These are phyloP conservation scores for Chelonus insularis DNA, from an alignment of 1,140 invertebrate species.

Conservation along the genomic window DNA sequence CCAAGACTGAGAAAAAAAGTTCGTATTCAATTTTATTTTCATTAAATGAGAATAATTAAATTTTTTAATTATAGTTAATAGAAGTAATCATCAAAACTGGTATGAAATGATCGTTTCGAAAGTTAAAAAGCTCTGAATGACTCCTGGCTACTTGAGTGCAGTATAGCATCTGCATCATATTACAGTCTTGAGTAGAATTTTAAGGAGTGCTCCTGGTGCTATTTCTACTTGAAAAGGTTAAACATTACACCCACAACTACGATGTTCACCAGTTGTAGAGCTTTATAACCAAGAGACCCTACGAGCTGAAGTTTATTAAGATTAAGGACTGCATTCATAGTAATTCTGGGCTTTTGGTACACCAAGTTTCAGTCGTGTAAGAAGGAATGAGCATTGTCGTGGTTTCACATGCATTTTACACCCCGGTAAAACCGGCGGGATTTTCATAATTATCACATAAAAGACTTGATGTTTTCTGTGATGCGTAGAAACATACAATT, in stretches of 20 bases:
- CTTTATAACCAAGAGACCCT: not conserved
- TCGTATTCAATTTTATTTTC: too few relatives aligned
- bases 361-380: not conserved
- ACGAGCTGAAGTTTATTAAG: conserved; percentile 36
- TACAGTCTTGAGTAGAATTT: too few relatives aligned
- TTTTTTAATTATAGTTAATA: too few relatives aligned
- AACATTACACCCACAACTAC: not conserved
- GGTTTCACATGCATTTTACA: not conserved
- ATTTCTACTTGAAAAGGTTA: not conserved
- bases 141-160: too few relatives aligned
- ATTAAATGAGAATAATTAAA: too few relatives aligned
- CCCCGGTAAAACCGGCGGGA: not conserved
- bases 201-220: too few relatives aligned
- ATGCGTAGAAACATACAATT: not conserved
- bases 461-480: not conserved
- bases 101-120: too few relatives aligned
- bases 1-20: too few relatives aligned
- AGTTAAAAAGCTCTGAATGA: too few relatives aligned
- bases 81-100: too few relatives aligned
- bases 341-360: conserved; percentile 25
- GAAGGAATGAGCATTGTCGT: conserved; percentile 1
- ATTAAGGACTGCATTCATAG: conserved; percentile 35
- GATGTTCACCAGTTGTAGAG: not conserved
- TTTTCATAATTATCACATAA: conserved; percentile 11
- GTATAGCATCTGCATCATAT: too few relatives aligned